A percentile compares a stretch with the other conserved stretches of the same genome.
Conservation (phyloP, 2,113 vertebrate genomes). For the Pangasianodon hypophthalmus region DNA sequence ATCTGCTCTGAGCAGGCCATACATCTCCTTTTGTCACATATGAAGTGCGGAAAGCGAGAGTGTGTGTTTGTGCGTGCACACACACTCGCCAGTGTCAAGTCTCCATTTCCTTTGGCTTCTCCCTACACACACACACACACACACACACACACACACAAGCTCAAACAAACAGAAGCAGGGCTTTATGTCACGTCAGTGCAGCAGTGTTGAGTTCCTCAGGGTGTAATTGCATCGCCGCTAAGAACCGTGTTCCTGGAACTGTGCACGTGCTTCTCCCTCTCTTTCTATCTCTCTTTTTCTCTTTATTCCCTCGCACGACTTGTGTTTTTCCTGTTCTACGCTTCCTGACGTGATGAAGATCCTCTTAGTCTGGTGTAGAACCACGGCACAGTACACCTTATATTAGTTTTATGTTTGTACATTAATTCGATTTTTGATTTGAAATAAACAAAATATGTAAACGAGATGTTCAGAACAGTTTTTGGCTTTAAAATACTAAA, state of each 20-base stretch:
- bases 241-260: constrained; percentile 79
- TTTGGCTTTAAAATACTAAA: background rate
- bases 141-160: background rate
- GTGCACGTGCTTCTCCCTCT: background rate
- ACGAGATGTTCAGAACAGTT: background rate
- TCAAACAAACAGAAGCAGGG: constrained; percentile 71
- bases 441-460: background rate
- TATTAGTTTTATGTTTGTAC: background rate
- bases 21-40: background rate
- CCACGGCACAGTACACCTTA: background rate
- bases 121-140: background rate
- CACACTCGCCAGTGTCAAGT: background rate
- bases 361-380: background rate
- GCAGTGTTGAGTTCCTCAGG: constrained; percentile 84
- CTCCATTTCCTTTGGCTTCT: background rate
- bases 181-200: constrained; percentile 83
- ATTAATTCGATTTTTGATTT: background rate
- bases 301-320: background rate
- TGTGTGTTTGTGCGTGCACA: background rate
- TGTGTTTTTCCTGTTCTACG: background rate
- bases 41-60: constrained; percentile 11
- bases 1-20: background rate
- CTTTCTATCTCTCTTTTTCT: background rate
- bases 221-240: constrained; percentile 83
- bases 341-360: background rate